Evolutionary conservation across 2,797 vertebrate species (phyloP), one percentile per base, ranked within the genome.

Genomic region (Basileuterus tristriatus): DNA sequence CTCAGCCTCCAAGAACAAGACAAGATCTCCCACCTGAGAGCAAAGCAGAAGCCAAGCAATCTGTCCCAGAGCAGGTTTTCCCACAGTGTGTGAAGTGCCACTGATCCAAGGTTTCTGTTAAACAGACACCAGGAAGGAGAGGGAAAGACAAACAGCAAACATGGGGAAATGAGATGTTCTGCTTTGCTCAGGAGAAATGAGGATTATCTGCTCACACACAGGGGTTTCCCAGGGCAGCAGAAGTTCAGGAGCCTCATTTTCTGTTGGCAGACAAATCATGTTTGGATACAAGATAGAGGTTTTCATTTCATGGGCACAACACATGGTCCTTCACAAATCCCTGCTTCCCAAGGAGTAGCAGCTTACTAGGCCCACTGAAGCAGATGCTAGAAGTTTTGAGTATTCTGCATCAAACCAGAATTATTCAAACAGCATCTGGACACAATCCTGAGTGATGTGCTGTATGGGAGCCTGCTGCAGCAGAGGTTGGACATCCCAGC

Each of bases 41-140:
- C 4, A 1, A 58, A 89, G 62, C 30, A 67, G 30, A 71, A 39
- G 47, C 26, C 62, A 74, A 29, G 83, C 68, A 72, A 86, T 24
- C 26, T 60, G 36, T 44, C 52, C 71, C 37, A 53, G 71, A 60
- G 53, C 3, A 41, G 29, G 56, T 55, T 85, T 59, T 71, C 36
- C 44, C 16, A 14, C 60, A 65, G 55, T 21, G 26, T 5, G 52
- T 20, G 16, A 93, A 58, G 85, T 37, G 32, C 37, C 69, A 29
- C 77, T 46, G 49, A 52, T 22, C n/a, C 70, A 21, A n/a, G 29
- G 32, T 83, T 96, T 90, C 81, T 43, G 26, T 87, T 83, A 64
- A 77, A 19, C 30, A 71, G 62, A 29, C 50, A n/a, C 16, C 70
- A 64, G 41, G 39, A 83, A 59, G 39, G 32, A 77, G 75, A 13